phyloP scores from a whole-genome alignment of 2,797 vertebrate genomes.

The Coracias cyanogaster region DNA sequence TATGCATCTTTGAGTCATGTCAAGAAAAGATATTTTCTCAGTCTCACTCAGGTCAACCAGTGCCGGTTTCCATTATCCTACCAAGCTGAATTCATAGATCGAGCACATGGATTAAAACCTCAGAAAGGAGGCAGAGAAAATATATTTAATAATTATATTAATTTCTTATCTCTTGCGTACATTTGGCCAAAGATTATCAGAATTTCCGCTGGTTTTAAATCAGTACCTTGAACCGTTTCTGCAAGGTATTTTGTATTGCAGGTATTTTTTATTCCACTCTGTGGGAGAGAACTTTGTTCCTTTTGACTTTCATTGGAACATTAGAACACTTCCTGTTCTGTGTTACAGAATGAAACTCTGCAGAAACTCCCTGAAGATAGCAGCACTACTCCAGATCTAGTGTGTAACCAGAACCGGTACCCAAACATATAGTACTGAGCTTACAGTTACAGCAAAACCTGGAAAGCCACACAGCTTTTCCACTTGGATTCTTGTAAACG shows the following conservation, averaged over 20 bases:
- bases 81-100: neutral
- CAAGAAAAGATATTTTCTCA: neutral
- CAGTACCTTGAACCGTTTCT: neutral
- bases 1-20: accelerated
- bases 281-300: neutral
- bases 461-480: neutral
- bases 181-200: neutral
- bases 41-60: neutral
- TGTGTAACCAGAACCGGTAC: neutral
- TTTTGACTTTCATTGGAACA: neutral
- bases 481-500: neutral
- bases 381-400: neutral
- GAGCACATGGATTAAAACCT: accelerated
- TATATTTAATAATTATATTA: neutral
- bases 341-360: neutral
- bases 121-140: neutral
- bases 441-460: neutral
- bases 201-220: neutral
- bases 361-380: neutral
- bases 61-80: neutral
- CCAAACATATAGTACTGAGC: neutral
- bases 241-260: neutral
- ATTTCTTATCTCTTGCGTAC: neutral
- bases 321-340: neutral
- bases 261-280: neutral